Percentiles rank a stretch among this genome's conserved stretches.
These are phyloP conservation scores for Corvus cornix DNA, from an alignment of 2,113 vertebrate genomes.

Conservation along the genomic window DNA sequence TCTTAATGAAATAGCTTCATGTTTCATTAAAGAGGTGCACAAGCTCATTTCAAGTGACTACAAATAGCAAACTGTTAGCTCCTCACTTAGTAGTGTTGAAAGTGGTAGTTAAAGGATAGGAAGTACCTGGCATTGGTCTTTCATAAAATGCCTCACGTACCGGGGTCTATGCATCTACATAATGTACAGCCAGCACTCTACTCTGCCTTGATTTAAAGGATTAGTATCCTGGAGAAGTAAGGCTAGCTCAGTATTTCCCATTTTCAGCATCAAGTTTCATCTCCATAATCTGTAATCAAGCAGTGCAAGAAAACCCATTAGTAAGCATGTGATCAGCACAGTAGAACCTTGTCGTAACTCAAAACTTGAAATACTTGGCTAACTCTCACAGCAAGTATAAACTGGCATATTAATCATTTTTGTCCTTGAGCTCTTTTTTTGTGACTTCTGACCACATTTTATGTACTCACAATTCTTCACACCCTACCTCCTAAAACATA, in stretches of 20 bases:
- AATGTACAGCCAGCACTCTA: background rate
- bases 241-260: background rate
- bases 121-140: background rate
- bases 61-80: background rate
- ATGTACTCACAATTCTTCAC: background rate
- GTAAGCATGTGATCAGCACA: background rate
- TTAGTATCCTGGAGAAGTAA: background rate
- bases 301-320: background rate
- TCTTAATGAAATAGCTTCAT: background rate
- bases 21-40: background rate
- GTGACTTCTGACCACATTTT: background rate
- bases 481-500: background rate
- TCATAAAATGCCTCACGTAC: background rate
- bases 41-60: background rate
- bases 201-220: background rate
- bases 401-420: background rate
- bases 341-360: background rate
- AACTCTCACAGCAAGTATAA: background rate
- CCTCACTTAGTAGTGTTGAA: background rate
- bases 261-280: background rate
- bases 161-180: background rate
- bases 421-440: background rate
- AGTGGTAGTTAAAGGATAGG: background rate
- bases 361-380: background rate
- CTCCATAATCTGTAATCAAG: background rate